Conservation (phyloP, 2,797 vertebrate genomes). For the Crocodylus rhombifer region DNA sequence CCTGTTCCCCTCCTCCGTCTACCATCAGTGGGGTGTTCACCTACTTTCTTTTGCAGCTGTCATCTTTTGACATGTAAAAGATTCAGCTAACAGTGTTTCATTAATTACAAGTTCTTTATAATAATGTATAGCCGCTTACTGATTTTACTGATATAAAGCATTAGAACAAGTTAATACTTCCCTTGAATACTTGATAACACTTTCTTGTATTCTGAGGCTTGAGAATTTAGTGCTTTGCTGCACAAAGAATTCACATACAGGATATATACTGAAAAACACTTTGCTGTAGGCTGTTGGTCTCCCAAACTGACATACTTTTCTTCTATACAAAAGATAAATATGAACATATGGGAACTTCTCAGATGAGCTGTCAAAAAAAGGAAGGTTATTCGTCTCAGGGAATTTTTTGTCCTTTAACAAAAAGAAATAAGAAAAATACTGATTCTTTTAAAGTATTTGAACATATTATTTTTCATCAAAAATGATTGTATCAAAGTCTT, state of each 20-base stretch:
- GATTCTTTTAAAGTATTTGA: neutral
- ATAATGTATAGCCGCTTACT: too few relatives aligned
- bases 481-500: neutral
- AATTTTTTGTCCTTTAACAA: neutral
- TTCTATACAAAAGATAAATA: neutral
- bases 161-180: too few relatives aligned
- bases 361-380: neutral
- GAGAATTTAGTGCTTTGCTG: too few relatives aligned
- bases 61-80: neutral
- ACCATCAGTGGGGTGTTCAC: neutral
- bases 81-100: rapidly evolving
- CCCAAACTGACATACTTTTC: neutral
- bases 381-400: neutral
- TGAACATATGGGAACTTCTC: neutral
- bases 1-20: too few relatives aligned
- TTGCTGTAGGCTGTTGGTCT: neutral
- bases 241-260: too few relatives aligned
- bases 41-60: neutral
- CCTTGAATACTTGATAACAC: too few relatives aligned
- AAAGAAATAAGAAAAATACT: neutral
- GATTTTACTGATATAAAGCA: too few relatives aligned
- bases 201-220: too few relatives aligned
- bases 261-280: too few relatives aligned
- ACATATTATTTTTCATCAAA: neutral
- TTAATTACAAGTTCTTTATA: neutral